Percentiles rank a stretch among this genome's conserved stretches.
These are phyloP conservation scores for Parotocinclus haroldoi DNA, from an alignment of 2,797 vertebrate species.

Conservation along the genomic window DNA sequence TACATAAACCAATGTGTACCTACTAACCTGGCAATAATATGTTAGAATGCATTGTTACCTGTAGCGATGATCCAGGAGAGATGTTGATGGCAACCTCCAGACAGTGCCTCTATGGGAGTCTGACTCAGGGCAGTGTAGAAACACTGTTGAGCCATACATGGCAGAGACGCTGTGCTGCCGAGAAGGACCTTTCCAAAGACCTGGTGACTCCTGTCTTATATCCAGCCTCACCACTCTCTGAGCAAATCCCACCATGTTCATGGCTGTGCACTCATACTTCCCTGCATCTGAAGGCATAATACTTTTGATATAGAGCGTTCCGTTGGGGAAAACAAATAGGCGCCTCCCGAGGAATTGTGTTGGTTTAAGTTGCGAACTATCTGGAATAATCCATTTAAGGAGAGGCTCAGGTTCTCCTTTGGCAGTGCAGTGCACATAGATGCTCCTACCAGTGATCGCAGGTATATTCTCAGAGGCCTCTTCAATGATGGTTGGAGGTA, in stretches of 20 bases:
- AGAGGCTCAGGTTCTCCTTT: constrained; percentile 70
- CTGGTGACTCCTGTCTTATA: constrained; percentile 55
- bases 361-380: constrained; percentile 65
- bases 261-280: constrained; percentile 72
- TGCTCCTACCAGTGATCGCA: constrained; percentile 62
- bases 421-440: constrained; percentile 72
- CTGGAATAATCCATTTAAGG: constrained; percentile 71
- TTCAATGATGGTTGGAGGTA: constrained; percentile 72
- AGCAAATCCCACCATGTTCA: constrained; percentile 67
- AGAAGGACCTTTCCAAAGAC: constrained; percentile 50
- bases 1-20: no score
- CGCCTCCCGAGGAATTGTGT: constrained; percentile 70
- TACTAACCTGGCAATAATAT: background rate
- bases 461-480: constrained; percentile 57
- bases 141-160: constrained; percentile 74
- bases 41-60: constrained; percentile 58
- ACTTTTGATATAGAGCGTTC: constrained; percentile 70
- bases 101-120: constrained; percentile 63
- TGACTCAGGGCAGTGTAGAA: constrained; percentile 75
- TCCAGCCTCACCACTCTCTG: constrained; percentile 67
- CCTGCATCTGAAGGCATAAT: constrained; percentile 63
- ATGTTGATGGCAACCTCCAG: constrained; percentile 75
- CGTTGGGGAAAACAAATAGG: constrained; percentile 77
- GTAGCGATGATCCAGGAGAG: constrained; percentile 67
- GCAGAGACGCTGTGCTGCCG: constrained; percentile 68